Evolutionary conservation across 2,113 vertebrate species (phyloP).

Genomic region (Megaceryle torquata): DNA sequence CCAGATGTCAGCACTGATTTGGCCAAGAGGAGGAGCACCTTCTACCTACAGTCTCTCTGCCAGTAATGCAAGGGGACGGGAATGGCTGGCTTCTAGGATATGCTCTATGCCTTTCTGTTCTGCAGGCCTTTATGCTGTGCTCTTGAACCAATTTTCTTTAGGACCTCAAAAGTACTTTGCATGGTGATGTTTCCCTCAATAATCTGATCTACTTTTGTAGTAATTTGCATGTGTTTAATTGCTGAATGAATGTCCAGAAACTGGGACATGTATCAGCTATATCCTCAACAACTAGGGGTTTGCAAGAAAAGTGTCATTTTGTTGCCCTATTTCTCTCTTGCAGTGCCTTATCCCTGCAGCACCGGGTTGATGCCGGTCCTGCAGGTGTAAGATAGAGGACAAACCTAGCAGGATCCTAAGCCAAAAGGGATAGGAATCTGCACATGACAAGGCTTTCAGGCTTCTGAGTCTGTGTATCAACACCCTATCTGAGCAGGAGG

Average conservation of each 20-base stretch:
- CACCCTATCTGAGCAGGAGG: not conserved
- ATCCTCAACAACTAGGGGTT: not conserved
- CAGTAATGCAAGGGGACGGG: not conserved
- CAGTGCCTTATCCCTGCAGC: not conserved
- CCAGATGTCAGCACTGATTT: not conserved
- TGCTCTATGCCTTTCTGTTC: not conserved
- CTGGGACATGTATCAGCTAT: constrained; percentile 22
- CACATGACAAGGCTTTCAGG: not conserved
- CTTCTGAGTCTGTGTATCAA: not conserved
- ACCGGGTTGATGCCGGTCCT: not conserved
- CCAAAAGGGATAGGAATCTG: not conserved
- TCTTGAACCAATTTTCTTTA: constrained; percentile 40
- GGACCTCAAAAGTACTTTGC: not conserved
- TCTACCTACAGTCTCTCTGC: not conserved
- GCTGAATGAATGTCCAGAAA: constrained; percentile 34
- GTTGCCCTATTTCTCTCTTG: constrained; percentile 26
- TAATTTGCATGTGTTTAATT: constrained; percentile 63
- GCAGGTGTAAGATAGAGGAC: not conserved
- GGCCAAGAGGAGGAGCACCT: not conserved
- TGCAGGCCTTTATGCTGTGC: not conserved
- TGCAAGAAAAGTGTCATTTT: not conserved
- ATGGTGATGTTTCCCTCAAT: not conserved
- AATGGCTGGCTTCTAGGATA: not conserved
- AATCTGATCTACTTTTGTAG: constrained; percentile 55
- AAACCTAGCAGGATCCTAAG: not conserved